phyloP scores from a whole-genome alignment of 1,140 invertebrate genomes.

The Varroa destructor region DNA sequence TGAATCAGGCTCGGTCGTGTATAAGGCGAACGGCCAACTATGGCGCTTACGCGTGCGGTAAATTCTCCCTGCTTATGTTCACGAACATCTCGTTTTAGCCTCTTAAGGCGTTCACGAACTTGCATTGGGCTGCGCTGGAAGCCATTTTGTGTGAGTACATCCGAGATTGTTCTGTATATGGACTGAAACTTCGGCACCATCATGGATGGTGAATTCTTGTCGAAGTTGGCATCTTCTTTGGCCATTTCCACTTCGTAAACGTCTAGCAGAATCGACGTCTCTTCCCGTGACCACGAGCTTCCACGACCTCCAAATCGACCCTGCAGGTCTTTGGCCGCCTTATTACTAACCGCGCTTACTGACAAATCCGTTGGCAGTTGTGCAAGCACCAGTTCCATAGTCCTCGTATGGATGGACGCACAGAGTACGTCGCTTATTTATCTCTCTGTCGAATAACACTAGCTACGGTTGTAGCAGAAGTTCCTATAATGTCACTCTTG shows the following conservation, averaged over 20 bases:
- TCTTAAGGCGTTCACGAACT: slow-evolving; percentile 17
- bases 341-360: slow-evolving; percentile 9
- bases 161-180: slow-evolving; percentile 16
- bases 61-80: slow-evolving; percentile 25
- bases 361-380: slow-evolving; percentile 29
- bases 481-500: no score
- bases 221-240: slow-evolving; percentile 26
- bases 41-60: slow-evolving; percentile 21
- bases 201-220: slow-evolving; percentile 21
- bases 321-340: slow-evolving; percentile 19
- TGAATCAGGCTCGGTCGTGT: slow-evolving; percentile 26
- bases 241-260: slow-evolving; percentile 28
- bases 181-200: slow-evolving; percentile 26
- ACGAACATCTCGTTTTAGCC: slow-evolving; percentile 20
- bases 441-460: no score
- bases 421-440: no score
- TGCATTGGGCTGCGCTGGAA: slow-evolving; percentile 24
- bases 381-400: slow-evolving; percentile 26
- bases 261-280: slow-evolving; percentile 17
- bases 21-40: slow-evolving; percentile 18
- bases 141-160: slow-evolving; percentile 19
- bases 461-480: no score
- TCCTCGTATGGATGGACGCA: neutral
- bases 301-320: slow-evolving; percentile 20
- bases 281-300: slow-evolving; percentile 25